Percentiles rank a stretch among this genome's conserved stretches.
Conservation (phyloP, 2,888 invertebrate species). For the Deilephila elpenor region DNA sequence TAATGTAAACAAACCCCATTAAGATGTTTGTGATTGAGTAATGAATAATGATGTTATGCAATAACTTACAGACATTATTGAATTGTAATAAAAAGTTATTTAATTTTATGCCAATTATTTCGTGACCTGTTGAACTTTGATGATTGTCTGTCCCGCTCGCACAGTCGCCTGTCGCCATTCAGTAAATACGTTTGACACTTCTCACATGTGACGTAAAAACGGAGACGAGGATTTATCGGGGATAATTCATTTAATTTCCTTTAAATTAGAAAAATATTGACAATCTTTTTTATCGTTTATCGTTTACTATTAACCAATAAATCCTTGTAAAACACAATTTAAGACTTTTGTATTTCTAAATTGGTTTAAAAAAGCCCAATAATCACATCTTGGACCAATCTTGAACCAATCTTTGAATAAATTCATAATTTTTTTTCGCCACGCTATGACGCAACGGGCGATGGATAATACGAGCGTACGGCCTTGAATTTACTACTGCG, state of each 20-base stretch:
- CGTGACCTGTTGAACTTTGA: conserved; percentile 36
- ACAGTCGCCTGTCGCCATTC: not conserved
- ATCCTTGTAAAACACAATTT: too few species aligned
- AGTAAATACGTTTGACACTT: conserved; percentile 19
- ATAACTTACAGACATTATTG: not conserved
- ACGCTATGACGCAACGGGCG: conserved; percentile 10
- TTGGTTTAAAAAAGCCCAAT: too few species aligned
- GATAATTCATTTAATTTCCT: too few species aligned
- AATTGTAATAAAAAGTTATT: not conserved
- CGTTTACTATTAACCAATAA: too few species aligned
- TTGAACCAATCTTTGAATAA: too few species aligned
- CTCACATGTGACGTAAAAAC: conserved; percentile 3
- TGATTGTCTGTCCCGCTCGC: conserved; percentile 32
- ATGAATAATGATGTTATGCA: not conserved
- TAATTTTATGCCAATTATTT: not conserved
- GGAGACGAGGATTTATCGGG: not conserved
- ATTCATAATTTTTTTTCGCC: not conserved
- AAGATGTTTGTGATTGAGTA: not conserved
- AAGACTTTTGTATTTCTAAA: too few species aligned
- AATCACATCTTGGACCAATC: too few species aligned
- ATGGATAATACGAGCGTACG: conserved; percentile 1
- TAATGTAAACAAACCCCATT: conserved; percentile 8
- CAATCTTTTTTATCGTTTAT: too few species aligned
- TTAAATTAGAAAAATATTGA: too few species aligned
- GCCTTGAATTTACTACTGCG: conserved; percentile 8